Percentiles rank a stretch among this genome's conserved stretches.
These are phyloP conservation scores for Ericerus pela DNA, from an alignment of 1,140 invertebrate genomes.

Conservation along the genomic window DNA sequence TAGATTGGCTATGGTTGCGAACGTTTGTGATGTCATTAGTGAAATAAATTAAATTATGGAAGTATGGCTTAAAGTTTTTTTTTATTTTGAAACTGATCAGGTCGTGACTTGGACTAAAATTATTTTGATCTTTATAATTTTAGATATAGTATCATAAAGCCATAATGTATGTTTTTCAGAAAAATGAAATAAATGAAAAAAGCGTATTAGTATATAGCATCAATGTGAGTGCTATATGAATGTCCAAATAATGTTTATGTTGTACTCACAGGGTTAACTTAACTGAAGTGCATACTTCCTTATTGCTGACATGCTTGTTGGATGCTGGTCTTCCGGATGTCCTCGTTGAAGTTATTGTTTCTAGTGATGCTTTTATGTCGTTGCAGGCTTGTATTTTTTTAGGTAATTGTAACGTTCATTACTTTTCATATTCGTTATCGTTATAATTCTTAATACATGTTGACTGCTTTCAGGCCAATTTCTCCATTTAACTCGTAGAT, in stretches of 20 bases:
- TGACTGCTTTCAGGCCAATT: conserved; percentile 45
- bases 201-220: too few relatives aligned
- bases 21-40: too few relatives aligned
- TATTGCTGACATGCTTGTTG: conserved; percentile 74
- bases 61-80: too few relatives aligned
- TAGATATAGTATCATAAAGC: too few relatives aligned
- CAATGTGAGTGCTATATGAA: too few relatives aligned
- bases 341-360: conserved; percentile 78
- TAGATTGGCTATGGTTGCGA: too few relatives aligned
- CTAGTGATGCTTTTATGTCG: conserved; percentile 72
- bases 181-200: too few relatives aligned
- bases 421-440: not conserved
- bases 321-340: conserved; percentile 74
- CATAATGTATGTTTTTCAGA: too few relatives aligned
- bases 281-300: conserved; percentile 75
- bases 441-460: not conserved
- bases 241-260: not conserved
- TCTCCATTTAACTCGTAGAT: conserved; percentile 65
- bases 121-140: too few relatives aligned
- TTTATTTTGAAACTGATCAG: too few relatives aligned
- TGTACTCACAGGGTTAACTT: conserved; percentile 58
- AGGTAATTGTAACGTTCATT: conserved; percentile 33
- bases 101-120: too few relatives aligned
- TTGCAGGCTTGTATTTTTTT: conserved; percentile 78
- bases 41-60: too few relatives aligned